Evolutionary conservation across 2,797 vertebrate genomes (phyloP), one percentile per base, ranked within the genome.

Genomic region (Erethizon dorsatum): DNA sequence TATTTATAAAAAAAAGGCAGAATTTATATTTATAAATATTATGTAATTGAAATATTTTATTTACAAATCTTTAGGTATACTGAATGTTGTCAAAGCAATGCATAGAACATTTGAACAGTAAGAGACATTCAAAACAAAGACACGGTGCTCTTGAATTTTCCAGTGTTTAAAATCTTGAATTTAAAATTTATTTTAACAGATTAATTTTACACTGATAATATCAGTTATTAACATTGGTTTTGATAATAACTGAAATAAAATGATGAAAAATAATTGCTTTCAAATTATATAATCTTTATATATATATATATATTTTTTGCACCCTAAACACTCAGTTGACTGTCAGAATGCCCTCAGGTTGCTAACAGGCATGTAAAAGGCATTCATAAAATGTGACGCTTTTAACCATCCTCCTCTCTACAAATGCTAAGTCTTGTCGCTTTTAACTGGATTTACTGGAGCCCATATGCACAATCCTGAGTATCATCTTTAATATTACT

Each of bases 41-140:
- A 84, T 56, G 31, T 88, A 96, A 50, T 6, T 85, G 33, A 63
- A 92, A 86, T 28, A 50, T 90, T 97, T 97, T 94, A 94, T 63
- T 97, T 97, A 92, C 7, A 73, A 83, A 97, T 96, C 67, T 95
- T 96, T 83, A 91, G 92, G 80, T 97, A 88, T 13, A 0, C 33
- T 88, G 88, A 96, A 88, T 33, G 41, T 97, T 96, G 84, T 90
- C 88, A 95, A 96, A 97, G 28, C 26, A 97, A 92, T 24, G 41
- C 56, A 84, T 91, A 90, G 65, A 97, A 96, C 84, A 94, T 97
- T 94, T 94, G 93, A 91, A 90, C 96, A 97, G 89, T 96, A 84
- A 90, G 93, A 97, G 94, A 96, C 93, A 95, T 95, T 97, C 90
- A 71, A 86, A 97, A 94, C 83, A 97, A 94, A 96, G 69, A 95